Percentiles rank a stretch among this genome's conserved stretches.
Conservation (phyloP, 2,797 vertebrate genomes). For the Takifugu rubripes region DNA sequence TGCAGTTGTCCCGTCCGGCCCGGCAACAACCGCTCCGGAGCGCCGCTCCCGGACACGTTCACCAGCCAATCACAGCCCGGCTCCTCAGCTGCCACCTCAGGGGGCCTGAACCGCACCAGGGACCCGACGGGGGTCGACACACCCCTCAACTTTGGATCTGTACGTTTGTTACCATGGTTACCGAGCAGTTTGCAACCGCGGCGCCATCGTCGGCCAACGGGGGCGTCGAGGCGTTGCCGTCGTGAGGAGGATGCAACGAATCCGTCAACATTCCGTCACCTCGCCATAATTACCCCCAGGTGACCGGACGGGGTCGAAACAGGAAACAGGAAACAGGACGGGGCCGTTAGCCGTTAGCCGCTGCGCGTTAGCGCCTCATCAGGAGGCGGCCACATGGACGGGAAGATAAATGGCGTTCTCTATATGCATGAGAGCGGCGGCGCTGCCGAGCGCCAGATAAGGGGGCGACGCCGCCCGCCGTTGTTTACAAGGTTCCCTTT, state of each 20-base stretch:
- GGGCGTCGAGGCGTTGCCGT: too few relatives aligned
- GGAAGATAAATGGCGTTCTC: conserved; percentile 64
- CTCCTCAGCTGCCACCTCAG: too few relatives aligned
- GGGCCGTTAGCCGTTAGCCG: conserved; percentile 53
- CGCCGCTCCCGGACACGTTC: background rate
- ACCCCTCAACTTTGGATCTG: background rate
- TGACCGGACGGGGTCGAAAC: conserved; percentile 23
- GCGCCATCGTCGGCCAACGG: conserved; percentile 2
- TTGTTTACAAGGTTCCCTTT: conserved; percentile 59
- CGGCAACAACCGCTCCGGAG: conserved; percentile 27
- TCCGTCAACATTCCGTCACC: conserved; percentile 39
- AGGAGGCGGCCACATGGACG: conserved; percentile 60
- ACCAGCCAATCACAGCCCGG: too few relatives aligned
- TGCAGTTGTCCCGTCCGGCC: conserved; percentile 16
- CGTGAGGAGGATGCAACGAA: conserved; percentile 28
- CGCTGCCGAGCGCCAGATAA: conserved; percentile 46
- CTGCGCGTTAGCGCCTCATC: conserved; percentile 57
- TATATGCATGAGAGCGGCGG: conserved; percentile 47
- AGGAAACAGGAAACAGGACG: conserved; percentile 51
- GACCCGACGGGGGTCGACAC: too few relatives aligned
- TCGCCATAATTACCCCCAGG: conserved; percentile 58
- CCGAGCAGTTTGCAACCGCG: conserved; percentile 6
- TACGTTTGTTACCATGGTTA: conserved; percentile 31
- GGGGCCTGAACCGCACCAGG: too few relatives aligned
- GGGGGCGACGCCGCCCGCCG: conserved; percentile 42